Evolutionary conservation across 2,888 invertebrate genomes (phyloP).

Genomic region (Diarsia rubi): DNA sequence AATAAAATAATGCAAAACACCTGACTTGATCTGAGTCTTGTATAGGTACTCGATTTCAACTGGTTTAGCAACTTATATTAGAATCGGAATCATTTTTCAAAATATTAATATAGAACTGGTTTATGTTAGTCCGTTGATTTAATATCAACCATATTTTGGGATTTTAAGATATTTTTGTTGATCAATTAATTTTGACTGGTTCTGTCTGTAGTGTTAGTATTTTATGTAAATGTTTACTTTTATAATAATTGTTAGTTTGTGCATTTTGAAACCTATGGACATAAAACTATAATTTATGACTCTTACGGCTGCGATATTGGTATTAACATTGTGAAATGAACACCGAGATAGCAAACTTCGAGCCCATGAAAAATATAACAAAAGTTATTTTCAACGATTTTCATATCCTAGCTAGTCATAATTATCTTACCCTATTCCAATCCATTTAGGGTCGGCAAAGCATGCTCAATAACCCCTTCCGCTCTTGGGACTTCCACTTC

Average conservation of each 20-base stretch:
- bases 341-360: no score
- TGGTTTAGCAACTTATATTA: slow-evolving; percentile 56
- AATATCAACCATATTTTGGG: neutral
- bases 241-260: neutral
- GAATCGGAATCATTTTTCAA: slow-evolving; percentile 51
- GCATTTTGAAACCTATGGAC: neutral
- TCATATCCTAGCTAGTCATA: no score
- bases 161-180: slow-evolving; percentile 16
- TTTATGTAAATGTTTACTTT: neutral
- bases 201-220: neutral
- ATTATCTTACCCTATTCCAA: no score
- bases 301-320: no score
- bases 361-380: no score
- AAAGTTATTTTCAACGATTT: no score
- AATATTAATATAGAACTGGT: slow-evolving; percentile 37
- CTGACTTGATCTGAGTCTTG: slow-evolving; percentile 52
- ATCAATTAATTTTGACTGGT: neutral
- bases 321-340: no score
- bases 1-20: slow-evolving; percentile 69
- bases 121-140: slow-evolving; percentile 9
- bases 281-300: no score
- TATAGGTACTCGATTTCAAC: slow-evolving; percentile 62
- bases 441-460: no score
- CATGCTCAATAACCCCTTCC: no score
- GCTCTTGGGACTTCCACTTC: no score